Evolutionary conservation across 2,113 vertebrate genomes (phyloP).

Genomic region (Cinclus mexicanus): DNA sequence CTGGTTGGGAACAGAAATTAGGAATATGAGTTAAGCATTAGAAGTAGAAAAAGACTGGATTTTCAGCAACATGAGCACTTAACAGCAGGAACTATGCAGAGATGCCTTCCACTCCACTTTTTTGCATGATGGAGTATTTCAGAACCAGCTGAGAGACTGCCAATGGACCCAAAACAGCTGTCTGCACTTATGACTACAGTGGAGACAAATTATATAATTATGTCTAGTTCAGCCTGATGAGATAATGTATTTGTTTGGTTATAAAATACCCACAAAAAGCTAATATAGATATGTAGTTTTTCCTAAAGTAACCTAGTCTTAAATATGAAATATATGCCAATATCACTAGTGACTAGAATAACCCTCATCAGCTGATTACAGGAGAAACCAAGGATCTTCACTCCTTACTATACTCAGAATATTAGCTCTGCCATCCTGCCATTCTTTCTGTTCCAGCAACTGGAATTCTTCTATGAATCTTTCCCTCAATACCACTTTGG

Average conservation of each 20-base stretch:
- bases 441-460: neutral
- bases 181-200: neutral
- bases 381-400: neutral
- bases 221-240: neutral
- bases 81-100: neutral
- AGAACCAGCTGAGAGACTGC: neutral
- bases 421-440: neutral
- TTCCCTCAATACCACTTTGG: neutral
- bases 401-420: neutral
- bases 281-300: neutral
- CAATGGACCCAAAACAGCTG: neutral
- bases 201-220: neutral
- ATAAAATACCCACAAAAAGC: neutral
- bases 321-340: neutral
- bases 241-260: neutral
- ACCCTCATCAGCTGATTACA: neutral
- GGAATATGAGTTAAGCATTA: neutral
- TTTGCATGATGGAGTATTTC: rapidly evolving
- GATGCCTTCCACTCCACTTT: neutral
- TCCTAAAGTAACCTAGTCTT: neutral
- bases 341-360: neutral
- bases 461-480: neutral
- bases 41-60: neutral
- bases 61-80: neutral
- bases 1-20: neutral